Conservation (phyloP, 2,888 invertebrate species). For the Pyrrhosoma nymphula region DNA sequence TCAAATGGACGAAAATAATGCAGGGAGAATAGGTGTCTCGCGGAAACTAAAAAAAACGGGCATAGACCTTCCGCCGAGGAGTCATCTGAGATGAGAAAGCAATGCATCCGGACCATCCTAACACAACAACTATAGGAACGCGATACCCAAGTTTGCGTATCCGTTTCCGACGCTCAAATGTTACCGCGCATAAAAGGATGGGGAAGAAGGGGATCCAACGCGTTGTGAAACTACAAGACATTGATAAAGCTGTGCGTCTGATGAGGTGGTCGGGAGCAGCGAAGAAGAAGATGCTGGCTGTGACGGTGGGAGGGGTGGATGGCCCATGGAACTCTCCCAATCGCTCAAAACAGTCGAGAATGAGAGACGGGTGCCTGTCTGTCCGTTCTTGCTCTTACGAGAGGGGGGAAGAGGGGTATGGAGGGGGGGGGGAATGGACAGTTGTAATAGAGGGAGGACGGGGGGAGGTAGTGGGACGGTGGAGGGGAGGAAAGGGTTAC, state of each 20-base stretch:
- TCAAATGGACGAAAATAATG: background rate
- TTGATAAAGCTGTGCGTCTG: background rate
- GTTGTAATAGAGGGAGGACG: background rate
- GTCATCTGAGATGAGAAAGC: background rate
- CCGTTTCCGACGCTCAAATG: background rate
- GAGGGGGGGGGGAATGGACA: background rate
- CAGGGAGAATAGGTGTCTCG: background rate
- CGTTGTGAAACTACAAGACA: background rate
- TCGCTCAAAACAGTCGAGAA: conserved; percentile 5
- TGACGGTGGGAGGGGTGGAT: background rate
- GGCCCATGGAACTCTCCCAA: background rate
- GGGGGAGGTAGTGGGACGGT: background rate
- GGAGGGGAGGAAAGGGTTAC: conserved; percentile 37
- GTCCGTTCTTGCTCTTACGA: background rate
- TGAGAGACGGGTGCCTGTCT: background rate
- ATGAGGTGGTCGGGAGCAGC: no score
- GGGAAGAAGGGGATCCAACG: background rate
- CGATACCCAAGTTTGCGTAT: background rate
- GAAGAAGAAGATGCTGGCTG: no score
- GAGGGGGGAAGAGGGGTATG: background rate
- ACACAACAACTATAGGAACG: background rate
- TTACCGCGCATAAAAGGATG: background rate
- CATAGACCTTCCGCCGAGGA: background rate
- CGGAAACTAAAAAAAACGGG: background rate
- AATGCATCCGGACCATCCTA: background rate